These are phyloP conservation scores for Isurus oxyrinchus DNA, from an alignment of 2,113 vertebrate species.

Conservation along the genomic window DNA sequence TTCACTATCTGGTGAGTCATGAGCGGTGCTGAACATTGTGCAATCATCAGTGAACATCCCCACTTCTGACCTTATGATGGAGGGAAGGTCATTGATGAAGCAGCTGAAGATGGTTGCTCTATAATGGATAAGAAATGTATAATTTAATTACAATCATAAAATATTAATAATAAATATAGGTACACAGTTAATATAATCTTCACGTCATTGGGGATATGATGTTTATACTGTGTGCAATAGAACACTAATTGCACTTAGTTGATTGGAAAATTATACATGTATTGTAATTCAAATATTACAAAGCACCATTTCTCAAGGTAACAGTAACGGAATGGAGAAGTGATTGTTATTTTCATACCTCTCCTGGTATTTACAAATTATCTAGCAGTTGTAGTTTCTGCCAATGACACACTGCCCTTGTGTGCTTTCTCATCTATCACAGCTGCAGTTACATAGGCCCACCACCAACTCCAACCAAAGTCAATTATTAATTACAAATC, in stretches of 20 bases:
- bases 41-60: too few relatives aligned
- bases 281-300: neutral
- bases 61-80: too few relatives aligned
- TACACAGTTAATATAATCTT: neutral
- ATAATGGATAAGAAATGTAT: neutral
- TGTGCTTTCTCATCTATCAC: neutral
- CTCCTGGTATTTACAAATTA: constrained; percentile 22
- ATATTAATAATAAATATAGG: neutral
- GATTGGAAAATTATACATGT: neutral
- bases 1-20: too few relatives aligned
- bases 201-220: neutral
- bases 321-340: neutral
- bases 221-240: neutral
- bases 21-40: too few relatives aligned
- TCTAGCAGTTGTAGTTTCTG: neutral
- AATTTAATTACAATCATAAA: neutral
- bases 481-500: constrained; percentile 30
- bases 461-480: too few relatives aligned
- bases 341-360: neutral
- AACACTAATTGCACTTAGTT: neutral
- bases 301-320: neutral
- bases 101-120: neutral
- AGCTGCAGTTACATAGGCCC: neutral
- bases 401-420: neutral
- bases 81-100: too few relatives aligned